Evolutionary conservation across 2,113 vertebrate species (phyloP).

Genomic region (Pardalotus punctatus): DNA sequence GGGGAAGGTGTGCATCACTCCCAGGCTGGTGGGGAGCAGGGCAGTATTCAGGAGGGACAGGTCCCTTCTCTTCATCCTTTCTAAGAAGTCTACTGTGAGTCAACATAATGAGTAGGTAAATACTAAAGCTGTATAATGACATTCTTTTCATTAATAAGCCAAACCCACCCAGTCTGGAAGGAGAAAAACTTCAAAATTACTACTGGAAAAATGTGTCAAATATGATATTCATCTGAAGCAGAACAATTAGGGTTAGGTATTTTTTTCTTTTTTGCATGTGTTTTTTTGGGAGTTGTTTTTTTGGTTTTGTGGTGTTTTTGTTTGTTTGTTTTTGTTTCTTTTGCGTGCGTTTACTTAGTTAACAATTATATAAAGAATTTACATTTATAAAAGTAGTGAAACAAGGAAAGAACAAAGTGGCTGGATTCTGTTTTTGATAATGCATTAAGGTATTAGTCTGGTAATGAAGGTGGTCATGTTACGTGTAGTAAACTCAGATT

Average conservation of each 20-base stretch:
- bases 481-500: not conserved
- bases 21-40: not conserved
- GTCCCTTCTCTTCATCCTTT: not conserved
- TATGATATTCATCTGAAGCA: not conserved
- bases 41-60: not conserved
- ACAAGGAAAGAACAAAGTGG: not conserved
- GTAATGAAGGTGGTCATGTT: not conserved
- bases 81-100: not conserved
- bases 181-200: not conserved
- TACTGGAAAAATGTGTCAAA: not conserved
- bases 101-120: not conserved
- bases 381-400: not conserved
- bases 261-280: not conserved
- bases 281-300: not conserved
- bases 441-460: not conserved
- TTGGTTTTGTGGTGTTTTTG: not conserved
- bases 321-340: not conserved
- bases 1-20: not conserved
- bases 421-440: not conserved
- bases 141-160: not conserved
- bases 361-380: not conserved
- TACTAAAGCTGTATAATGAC: not conserved
- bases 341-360: not conserved
- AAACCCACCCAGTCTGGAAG: not conserved
- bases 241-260: not conserved